Evolutionary conservation across 2,113 vertebrate genomes (phyloP).

Genomic region (Anseranas semipalmata): DNA sequence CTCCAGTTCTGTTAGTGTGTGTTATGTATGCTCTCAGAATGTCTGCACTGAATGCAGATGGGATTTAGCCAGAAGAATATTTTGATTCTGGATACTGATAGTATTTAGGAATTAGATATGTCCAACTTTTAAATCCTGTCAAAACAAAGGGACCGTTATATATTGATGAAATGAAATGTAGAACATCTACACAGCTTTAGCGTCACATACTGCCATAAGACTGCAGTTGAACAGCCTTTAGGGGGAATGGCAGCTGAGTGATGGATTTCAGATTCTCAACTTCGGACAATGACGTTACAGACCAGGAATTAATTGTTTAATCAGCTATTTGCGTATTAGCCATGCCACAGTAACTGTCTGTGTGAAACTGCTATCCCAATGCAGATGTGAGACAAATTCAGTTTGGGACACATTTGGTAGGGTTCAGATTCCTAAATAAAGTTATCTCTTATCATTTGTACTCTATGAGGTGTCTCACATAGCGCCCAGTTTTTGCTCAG

Average conservation of each 20-base stretch:
- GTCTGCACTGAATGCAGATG: neutral
- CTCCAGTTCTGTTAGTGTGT: neutral
- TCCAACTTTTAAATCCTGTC: neutral
- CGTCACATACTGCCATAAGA: neutral
- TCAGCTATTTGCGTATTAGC: neutral
- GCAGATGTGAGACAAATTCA: neutral
- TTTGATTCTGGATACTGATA: neutral
- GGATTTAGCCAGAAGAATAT: neutral
- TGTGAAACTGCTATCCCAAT: neutral
- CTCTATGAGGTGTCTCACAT: neutral
- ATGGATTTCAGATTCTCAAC: constrained; percentile 36
- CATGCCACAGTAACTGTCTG: neutral
- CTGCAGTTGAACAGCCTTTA: neutral
- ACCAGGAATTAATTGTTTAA: constrained; percentile 3
- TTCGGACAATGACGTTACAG: neutral
- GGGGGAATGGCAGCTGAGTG: neutral
- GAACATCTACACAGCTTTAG: neutral
- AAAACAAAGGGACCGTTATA: neutral
- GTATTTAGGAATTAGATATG: neutral
- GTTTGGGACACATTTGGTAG: neutral
- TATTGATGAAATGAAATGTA: neutral
- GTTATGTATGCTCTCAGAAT: neutral
- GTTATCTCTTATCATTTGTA: neutral
- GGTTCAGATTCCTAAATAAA: neutral
- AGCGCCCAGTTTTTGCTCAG: neutral